Evolutionary conservation across 2,797 vertebrate genomes (phyloP).

Genomic region (Lophius americanus): DNA sequence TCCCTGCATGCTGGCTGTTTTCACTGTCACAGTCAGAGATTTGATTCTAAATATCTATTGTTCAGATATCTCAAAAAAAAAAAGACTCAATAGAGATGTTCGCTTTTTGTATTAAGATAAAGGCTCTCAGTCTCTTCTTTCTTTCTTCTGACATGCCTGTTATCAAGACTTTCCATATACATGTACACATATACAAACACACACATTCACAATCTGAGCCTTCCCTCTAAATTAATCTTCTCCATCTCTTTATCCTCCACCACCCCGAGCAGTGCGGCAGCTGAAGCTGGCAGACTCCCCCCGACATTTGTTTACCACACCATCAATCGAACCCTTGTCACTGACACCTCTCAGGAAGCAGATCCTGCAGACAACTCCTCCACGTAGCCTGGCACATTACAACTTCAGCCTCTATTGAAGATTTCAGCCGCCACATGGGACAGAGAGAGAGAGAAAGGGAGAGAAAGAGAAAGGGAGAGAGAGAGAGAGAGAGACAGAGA

Average conservation of each 20-base stretch:
- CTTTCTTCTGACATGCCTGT: constrained; percentile 34
- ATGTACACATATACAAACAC: constrained; percentile 5
- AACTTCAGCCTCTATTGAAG: constrained; percentile 31
- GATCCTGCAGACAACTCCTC: constrained; percentile 58
- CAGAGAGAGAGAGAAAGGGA: not conserved
- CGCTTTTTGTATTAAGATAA: constrained; percentile 54
- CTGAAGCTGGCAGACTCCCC: constrained; percentile 66
- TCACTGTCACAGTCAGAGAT: constrained; percentile 31
- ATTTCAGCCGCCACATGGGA: constrained; percentile 42
- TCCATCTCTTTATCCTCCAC: constrained; percentile 38
- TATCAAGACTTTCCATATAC: constrained; percentile 29
- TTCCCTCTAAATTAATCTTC: constrained; percentile 51
- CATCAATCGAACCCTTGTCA: constrained; percentile 75
- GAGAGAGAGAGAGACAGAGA: constrained; percentile 17
- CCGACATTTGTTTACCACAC: constrained; percentile 77
- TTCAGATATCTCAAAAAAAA: constrained; percentile 52
- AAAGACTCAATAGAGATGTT: constrained; percentile 45
- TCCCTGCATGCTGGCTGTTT: constrained; percentile 29
- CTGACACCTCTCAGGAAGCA: constrained; percentile 59
- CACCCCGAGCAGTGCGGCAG: constrained; percentile 30
- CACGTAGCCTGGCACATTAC: constrained; percentile 29
- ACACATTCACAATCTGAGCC: constrained; percentile 3
- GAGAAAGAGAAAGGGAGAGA: too few species aligned
- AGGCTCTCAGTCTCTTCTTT: constrained; percentile 25
- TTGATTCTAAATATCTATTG: constrained; percentile 34